Percentiles rank a stretch among this genome's conserved stretches.
Conservation (phyloP, 2,113 vertebrate genomes). For the Turnix velox region DNA sequence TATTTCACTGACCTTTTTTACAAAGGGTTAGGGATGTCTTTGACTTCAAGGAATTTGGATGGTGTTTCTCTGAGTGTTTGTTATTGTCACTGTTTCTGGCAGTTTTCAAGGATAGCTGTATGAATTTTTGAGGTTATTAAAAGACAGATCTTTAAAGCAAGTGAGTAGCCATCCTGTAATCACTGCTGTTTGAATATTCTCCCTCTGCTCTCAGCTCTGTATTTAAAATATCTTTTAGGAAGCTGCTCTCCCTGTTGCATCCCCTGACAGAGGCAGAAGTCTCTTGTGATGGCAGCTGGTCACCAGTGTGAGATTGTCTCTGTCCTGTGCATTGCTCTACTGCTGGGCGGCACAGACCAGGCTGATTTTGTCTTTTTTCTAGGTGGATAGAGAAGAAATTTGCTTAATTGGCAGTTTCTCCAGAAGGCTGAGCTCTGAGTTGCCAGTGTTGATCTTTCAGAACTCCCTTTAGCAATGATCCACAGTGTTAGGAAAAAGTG, state of each 20-base stretch:
- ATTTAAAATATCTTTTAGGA: not conserved
- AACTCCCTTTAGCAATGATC: accelerated
- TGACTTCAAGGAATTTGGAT: not conserved
- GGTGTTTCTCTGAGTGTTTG: not conserved
- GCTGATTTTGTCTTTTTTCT: accelerated
- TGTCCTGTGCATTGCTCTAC: not conserved
- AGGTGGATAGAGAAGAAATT: not conserved
- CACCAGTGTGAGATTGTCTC: accelerated
- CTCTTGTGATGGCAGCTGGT: not conserved
- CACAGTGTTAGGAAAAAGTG: not conserved
- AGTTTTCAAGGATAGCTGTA: not conserved
- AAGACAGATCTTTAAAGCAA: not conserved
- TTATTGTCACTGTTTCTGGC: not conserved
- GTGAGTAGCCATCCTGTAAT: not conserved
- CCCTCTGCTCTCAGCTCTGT: accelerated
- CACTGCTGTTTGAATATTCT: not conserved
- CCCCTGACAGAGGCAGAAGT: not conserved
- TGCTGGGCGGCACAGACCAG: accelerated
- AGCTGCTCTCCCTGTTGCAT: not conserved
- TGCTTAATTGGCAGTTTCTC: accelerated
- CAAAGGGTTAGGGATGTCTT: not conserved
- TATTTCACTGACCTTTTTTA: no score
- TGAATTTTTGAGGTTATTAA: not conserved
- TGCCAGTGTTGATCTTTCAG: not conserved
- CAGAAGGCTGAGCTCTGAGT: not conserved